These are phyloP conservation scores for Rhagium mordax DNA, from an alignment of 2,888 invertebrate genomes.

Conservation along the genomic window DNA sequence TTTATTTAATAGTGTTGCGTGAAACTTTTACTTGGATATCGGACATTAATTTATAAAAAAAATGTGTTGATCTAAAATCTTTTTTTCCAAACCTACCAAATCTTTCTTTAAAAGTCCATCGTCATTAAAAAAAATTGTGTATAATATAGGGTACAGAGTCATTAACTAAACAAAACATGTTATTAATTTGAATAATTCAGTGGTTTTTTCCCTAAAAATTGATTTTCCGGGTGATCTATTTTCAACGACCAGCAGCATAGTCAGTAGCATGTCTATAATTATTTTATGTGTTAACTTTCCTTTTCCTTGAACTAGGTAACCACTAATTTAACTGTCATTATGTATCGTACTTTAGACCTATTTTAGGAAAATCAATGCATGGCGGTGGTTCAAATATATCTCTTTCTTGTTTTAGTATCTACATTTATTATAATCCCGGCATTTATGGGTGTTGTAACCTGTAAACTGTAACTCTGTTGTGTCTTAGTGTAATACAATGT, in stretches of 20 bases:
- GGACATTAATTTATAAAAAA: too few relatives aligned
- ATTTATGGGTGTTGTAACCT: constrained; percentile 12
- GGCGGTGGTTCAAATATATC: constrained; percentile 10
- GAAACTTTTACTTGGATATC: too few relatives aligned
- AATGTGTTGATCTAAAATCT: too few relatives aligned
- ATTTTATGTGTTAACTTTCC: constrained; percentile 23
- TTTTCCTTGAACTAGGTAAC: neutral
- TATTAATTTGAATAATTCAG: neutral
- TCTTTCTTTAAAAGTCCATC: too few relatives aligned
- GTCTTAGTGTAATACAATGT: constrained; percentile 8
- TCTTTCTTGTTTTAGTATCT: neutral
- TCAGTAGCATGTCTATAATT: constrained; percentile 28
- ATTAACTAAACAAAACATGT: constrained; percentile 7
- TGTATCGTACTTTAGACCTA: constrained; percentile 25
- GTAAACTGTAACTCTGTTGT: constrained; percentile 11
- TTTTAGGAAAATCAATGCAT: constrained; percentile 36
- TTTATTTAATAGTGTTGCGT: too few relatives aligned
- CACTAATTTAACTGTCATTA: constrained; percentile 28
- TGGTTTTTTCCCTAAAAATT: neutral
- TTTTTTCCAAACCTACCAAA: too few relatives aligned
- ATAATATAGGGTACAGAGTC: too few relatives aligned
- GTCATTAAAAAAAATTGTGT: too few relatives aligned
- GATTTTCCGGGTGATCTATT: constrained; percentile 18
- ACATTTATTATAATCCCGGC: neutral
- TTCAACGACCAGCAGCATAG: neutral